Evolutionary conservation across 2,797 vertebrate species (phyloP).

Genomic region (Sebastes jordani): DNA sequence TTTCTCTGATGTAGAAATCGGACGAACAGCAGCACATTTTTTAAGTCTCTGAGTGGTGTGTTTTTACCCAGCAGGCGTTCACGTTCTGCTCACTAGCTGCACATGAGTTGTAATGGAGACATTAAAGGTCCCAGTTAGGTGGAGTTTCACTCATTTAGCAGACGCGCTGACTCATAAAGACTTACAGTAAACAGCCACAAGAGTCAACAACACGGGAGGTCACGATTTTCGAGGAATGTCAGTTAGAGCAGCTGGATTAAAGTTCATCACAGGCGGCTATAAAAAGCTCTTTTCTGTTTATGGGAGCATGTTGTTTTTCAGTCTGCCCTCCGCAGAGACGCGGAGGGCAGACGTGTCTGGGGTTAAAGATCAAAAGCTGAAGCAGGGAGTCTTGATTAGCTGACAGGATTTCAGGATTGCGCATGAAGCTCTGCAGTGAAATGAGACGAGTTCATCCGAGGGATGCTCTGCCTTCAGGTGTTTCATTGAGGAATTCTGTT

Average conservation of each 20-base stretch:
- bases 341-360: neutral
- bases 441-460: neutral
- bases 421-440: neutral
- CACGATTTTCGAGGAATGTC: neutral
- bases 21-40: constrained; percentile 2
- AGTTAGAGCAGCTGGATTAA: neutral
- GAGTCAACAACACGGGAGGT: constrained; percentile 16
- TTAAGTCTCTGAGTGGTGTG: neutral
- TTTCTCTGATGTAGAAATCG: constrained; percentile 12
- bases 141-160: constrained; percentile 8
- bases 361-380: constrained; percentile 26
- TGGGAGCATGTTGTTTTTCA: neutral
- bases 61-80: neutral
- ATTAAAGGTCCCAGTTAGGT: neutral
- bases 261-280: constrained; percentile 24
- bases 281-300: constrained; percentile 31
- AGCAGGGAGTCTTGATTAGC: constrained; percentile 6
- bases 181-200: constrained; percentile 21
- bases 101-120: neutral
- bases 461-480: neutral
- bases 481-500: neutral
- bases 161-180: constrained; percentile 34
- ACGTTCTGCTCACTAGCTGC: neutral
- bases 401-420: constrained; percentile 26
- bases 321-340: neutral